A percentile compares a stretch with the other conserved stretches of the same genome.
Conservation (phyloP, 2,797 vertebrate species). For the Coregonus sp. region DNA sequence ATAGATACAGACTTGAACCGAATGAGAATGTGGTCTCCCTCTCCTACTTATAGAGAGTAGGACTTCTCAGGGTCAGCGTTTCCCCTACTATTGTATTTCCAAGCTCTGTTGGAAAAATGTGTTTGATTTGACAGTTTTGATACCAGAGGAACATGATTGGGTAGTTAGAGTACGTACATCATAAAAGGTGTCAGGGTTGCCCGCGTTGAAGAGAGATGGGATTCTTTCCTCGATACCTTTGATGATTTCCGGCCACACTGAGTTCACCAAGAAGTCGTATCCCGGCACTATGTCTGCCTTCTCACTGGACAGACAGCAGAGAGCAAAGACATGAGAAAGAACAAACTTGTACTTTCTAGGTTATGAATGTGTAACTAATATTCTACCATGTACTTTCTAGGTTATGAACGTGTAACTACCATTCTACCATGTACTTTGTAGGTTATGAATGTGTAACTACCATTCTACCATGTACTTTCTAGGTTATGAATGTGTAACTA, state of each 20-base stretch:
- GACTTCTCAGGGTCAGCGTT: too few relatives aligned
- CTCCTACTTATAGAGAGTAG: background rate
- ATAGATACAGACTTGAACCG: background rate
- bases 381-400: too few relatives aligned
- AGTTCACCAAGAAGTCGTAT: slow-evolving; percentile 97
- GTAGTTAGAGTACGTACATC: slow-evolving; percentile 77
- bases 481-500: too few relatives aligned
- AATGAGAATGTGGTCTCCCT: background rate
- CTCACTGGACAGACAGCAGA: slow-evolving; percentile 75
- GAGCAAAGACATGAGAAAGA: background rate
- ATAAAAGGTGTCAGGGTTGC: slow-evolving; percentile 92
- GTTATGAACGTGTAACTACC: too few relatives aligned
- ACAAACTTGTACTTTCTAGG: background rate
- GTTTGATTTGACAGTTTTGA: too few relatives aligned
- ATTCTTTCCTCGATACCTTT: slow-evolving; percentile 89
- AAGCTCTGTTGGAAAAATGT: too few relatives aligned
- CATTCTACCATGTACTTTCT: too few relatives aligned
- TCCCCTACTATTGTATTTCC: too few relatives aligned
- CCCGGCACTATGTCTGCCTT: slow-evolving; percentile 91
- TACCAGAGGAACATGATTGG: too few relatives aligned
- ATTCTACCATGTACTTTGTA: too few relatives aligned
- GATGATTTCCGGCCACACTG: slow-evolving; percentile 96
- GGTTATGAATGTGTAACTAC: too few relatives aligned
- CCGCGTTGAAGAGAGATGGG: slow-evolving; percentile 90
- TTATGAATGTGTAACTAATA: background rate